A percentile compares a stretch with the other conserved stretches of the same genome.
phyloP scores from a whole-genome alignment of 2,797 vertebrate species.

The Rhinophrynus dorsalis region DNA sequence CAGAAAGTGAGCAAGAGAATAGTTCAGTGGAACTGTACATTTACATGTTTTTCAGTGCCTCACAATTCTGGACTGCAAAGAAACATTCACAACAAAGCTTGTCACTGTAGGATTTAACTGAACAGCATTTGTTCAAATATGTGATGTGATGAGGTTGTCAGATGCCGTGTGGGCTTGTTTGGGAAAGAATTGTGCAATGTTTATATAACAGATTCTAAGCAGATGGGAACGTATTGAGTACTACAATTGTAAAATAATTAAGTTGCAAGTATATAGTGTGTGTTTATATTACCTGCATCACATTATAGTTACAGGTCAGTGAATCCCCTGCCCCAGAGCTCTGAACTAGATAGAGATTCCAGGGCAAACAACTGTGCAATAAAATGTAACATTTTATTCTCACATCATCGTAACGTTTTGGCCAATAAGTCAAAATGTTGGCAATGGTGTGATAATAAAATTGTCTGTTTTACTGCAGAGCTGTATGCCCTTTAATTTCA shows the following conservation, averaged over 20 bases:
- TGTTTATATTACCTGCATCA: background rate
- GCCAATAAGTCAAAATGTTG: no score
- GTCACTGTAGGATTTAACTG: constrained; percentile 5
- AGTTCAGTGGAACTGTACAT: no score
- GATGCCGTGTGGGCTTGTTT: constrained; percentile 22
- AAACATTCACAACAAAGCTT: constrained; percentile 7
- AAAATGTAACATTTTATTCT: no score
- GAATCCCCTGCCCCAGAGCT: background rate
- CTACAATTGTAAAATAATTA: background rate
- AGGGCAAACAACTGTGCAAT: no score
- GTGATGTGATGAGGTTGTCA: constrained; percentile 10
- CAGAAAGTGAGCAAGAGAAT: no score
- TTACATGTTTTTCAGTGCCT: background rate
- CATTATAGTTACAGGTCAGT: background rate
- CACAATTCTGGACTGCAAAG: background rate
- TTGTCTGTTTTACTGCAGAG: no score
- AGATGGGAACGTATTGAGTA: constrained; percentile 1
- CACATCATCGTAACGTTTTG: no score
- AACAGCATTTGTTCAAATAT: constrained; percentile 11
- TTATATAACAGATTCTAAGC: constrained; percentile 5
- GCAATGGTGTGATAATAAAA: no score
- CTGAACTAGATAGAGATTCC: no score
- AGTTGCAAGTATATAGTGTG: background rate
- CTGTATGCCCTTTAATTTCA: no score
- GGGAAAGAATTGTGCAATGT: constrained; percentile 11